A percentile compares a stretch with the other conserved stretches of the same genome.
Conservation (phyloP, 2,113 vertebrate species). For the Chinchilla lanigera region DNA sequence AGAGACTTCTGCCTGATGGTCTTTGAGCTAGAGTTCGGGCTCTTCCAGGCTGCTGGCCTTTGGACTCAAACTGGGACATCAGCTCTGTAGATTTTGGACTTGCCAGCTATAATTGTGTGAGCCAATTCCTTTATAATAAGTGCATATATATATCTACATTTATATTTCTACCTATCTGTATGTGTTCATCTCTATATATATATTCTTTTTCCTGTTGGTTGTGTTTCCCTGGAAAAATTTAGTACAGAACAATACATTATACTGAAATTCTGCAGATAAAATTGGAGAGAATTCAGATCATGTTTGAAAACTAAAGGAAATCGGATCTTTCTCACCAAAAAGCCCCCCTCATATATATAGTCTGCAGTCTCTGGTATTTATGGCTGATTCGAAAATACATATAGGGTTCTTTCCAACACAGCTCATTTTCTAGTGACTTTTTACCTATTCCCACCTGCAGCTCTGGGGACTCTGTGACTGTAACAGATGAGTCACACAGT, state of each 20-base stretch:
- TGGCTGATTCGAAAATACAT: slow-evolving; percentile 22
- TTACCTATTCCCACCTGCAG: background rate
- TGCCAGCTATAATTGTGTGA: background rate
- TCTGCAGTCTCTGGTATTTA: slow-evolving; percentile 40
- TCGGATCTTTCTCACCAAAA: background rate
- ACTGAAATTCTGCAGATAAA: slow-evolving; percentile 36
- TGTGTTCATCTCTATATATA: too few species aligned
- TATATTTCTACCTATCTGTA: background rate
- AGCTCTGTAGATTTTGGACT: background rate
- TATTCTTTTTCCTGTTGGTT: background rate
- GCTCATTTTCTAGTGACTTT: background rate
- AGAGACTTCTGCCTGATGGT: slow-evolving; percentile 2
- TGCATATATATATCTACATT: background rate
- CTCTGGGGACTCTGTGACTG: background rate
- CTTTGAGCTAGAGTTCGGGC: background rate
- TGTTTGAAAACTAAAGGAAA: slow-evolving; percentile 7
- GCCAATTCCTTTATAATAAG: background rate
- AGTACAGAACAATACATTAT: background rate
- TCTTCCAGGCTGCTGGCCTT: background rate
- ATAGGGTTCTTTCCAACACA: slow-evolving; percentile 19
- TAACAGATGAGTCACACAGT: background rate
- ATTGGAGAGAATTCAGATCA: slow-evolving; percentile 46
- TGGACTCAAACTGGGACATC: background rate
- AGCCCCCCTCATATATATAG: background rate
- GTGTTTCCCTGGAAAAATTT: slow-evolving; percentile 2